Evolutionary conservation across 2,113 vertebrate genomes (phyloP), one percentile per base, ranked within the genome.

Genomic region (Melierax canorus): DNA sequence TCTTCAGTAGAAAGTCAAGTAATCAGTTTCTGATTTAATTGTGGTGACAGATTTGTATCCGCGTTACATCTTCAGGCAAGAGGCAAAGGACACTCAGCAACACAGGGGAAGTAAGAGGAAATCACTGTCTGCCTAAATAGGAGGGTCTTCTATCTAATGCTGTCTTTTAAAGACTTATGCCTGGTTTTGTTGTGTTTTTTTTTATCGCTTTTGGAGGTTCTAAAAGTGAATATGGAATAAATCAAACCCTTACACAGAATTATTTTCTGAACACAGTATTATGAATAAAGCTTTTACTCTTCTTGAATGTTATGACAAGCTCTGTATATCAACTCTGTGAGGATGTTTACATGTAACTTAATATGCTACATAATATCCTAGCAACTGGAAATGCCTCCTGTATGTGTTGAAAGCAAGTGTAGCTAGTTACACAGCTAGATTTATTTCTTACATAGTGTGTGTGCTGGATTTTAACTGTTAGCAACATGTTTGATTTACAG

Each of bases 271-370:
- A 58, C 60, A 24, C 7, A 86, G 67, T 95, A 58, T 51, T 48
- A n/a, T 76, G 20, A 82, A 60, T 93, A 78, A 87, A 96, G 78
- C 43, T 95, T 96, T 84, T 90, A 85, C 29, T 90, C 71, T 62
- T 83, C 55, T 68, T 91, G 56, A 92, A 39, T 92, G 86, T 90
- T 94, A 56, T 90, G 66, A 51, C 80, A 86, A 72, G 75, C 62
- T 84, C 63, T 80, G 48, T 92, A 45, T 88, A 83, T 73, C 69
- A 63, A 79, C 30, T 91, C 89, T 71, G 75, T 78, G 93, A 97
- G 84, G 75, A 95, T 96, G 94, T 97, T 97, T 97, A 95, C 92
- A 63, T 96, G 89, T 86, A 95, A 91, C 41, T 94, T 96, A 94
- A 95, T 96, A 96, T 56, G 53, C 68, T 93, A 68, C 71, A 56